Percentiles rank a stretch among this genome's conserved stretches.
Conservation (phyloP, 1,140 invertebrate species). For the Paralvinella palmiformis region DNA sequence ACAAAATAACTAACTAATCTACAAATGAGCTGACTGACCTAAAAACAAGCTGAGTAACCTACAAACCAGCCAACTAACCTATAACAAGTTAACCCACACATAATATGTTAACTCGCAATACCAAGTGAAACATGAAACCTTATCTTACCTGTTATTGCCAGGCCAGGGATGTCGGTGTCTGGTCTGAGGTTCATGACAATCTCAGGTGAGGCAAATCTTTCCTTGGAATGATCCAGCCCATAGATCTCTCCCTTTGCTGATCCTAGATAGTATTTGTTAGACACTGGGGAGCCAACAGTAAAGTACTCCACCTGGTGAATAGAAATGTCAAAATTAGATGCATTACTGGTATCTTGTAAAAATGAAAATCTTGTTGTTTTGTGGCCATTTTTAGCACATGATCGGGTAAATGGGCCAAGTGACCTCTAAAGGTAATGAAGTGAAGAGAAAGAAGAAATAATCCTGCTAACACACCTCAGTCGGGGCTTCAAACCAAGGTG, state of each 20-base stretch:
- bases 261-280: constrained; percentile 47
- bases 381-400: no score
- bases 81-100: background rate
- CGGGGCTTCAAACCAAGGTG: no score
- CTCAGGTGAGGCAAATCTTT: constrained; percentile 35
- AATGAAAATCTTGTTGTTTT: no score
- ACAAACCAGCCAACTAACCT: no score
- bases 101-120: background rate
- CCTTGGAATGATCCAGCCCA: constrained; percentile 43
- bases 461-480: no score
- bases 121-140: background rate
- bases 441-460: no score
- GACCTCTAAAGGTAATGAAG: no score
- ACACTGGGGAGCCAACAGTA: constrained; percentile 46
- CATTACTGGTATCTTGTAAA: no score
- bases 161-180: constrained; percentile 47
- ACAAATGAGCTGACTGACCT: background rate
- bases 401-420: no score
- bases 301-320: constrained; percentile 36
- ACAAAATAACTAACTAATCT: background rate
- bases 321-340: no score
- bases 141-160: constrained; percentile 35
- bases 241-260: constrained; percentile 48
- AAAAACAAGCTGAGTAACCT: no score
- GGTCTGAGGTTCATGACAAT: constrained; percentile 37